Base-by-base conservation (phyloP, 1,140 invertebrate genomes). In the Bombus superbus region DNA sequence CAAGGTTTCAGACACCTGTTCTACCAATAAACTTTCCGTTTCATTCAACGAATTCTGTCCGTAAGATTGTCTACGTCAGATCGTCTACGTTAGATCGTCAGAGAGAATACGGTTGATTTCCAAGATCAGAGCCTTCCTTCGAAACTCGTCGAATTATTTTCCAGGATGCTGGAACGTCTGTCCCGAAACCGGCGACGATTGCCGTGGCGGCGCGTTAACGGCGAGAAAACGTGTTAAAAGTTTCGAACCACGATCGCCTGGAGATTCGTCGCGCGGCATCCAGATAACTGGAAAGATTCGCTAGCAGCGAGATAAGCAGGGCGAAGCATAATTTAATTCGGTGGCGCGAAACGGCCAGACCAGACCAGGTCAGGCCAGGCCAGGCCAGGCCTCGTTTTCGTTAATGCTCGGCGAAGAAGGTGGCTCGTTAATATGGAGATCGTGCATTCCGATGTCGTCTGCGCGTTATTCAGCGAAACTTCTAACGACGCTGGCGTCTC, bases 241-340 rank as follows among this genome's bases (percentile, higher is more conserved):
- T 35, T 25, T 40, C 62, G 47, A 22, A 53, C 18, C 47, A 8
- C 6, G 18, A 53, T 22, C 22, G 18, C 6, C 47, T 8, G 18
- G 47, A 53, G 18, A 53, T 53, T 53, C 47, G 47, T 64, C 40
- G 83, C 64, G 74, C 18, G 47, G 47, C 47, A 53, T 53, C 47
- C 0, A 74, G 82, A 85, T 76, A 85, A 81, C 68, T 81, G 47
- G 62, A 32, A 42, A 77, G 81, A 88, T 88, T 85, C 81, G 71
- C 32, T 74, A 38, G 38, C 47, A 38, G 44, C 25, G 62, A 47
- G 76, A 88, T 85, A 87, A 87, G 62, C 62, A 59, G 53, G 22
- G n/a, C 15, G n/a, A 73, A 74, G 57, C 77, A 64, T 85, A 81
- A 89, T 81, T 89, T 89, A 88, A 89, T 89, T 85, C 66, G 38